Percentiles rank a stretch among this genome's conserved stretches.
Evolutionary conservation across 2,113 vertebrate species (phyloP).

Genomic region (Cinclus mexicanus): DNA sequence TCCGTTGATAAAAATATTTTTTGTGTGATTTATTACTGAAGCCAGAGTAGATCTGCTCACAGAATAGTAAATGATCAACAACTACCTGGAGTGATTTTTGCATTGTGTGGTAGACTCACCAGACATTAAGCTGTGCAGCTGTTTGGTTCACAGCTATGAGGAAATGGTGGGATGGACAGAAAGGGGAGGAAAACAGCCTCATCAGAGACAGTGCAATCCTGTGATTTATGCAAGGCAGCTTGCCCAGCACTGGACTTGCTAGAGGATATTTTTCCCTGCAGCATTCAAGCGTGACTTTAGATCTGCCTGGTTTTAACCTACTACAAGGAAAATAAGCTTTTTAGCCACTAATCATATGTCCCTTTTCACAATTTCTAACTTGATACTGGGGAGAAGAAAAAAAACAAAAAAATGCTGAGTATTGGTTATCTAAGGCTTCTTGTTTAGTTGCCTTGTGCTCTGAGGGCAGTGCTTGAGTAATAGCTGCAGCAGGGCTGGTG

Average conservation of each 20-base stretch:
- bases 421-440: background rate
- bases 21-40: background rate
- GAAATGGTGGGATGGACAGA: background rate
- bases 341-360: background rate
- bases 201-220: background rate
- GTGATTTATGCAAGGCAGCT: slow-evolving; percentile 51
- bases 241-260: background rate
- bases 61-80: background rate
- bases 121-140: background rate
- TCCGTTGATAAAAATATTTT: background rate
- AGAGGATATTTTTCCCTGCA: background rate
- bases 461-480: background rate
- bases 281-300: background rate
- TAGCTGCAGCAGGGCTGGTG: background rate
- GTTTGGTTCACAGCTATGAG: background rate
- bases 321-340: background rate
- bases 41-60: background rate
- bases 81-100: background rate
- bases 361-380: background rate
- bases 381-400: background rate
- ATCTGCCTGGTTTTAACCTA: background rate
- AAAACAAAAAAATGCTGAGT: background rate
- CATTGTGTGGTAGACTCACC: background rate
- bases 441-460: background rate
- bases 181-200: background rate